Base-by-base conservation (phyloP, 2,797 vertebrate species). In the Phoeniculus purpureus region DNA sequence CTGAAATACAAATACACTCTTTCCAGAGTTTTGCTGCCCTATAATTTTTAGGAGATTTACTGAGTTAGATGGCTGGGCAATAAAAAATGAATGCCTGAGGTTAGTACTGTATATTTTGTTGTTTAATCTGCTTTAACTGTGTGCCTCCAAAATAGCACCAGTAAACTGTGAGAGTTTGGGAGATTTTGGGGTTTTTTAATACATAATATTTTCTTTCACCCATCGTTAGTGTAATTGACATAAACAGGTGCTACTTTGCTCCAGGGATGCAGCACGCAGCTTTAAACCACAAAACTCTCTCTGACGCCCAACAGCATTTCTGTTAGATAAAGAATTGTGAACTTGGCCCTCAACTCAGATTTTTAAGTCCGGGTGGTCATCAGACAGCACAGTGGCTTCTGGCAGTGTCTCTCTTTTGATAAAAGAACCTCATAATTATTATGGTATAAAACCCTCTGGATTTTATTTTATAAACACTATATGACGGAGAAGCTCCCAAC, bases 11-110 rank as follows among this genome's bases (percentile, higher is more conserved):
- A 72, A 72, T 61, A 70, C 12, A 70, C 25, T 51, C 21, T 56
- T 90, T 65, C n/a, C n/a, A 80, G 75, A 77, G 26, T 52, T 82
- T 68, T 92, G 58, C 29, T 67, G 32, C 21, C n/a, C 60, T 72
- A 58, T 40, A 59, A 75, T 56, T 85, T 78, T 91, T 70, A 43
- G 59, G 43, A 92, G 37, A 80, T 92, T 87, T 90, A 78, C 47
- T 55, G 47, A 56, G 15, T 60, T 91, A 84, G 55, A 48, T 72
- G 92, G 50, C 59, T 65, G 27, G 56, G 55, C 55, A 92, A 88
- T 92, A 87, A 94, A 91, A 93, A 91, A 37, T 27, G 83, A 89
- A 86, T 73, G 50, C 18, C 32, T 60, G 56, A 84, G 54, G 31
- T 78, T 88, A 70, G 56, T 80, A 29, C 23, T 64, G 32, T 65